Conservation (phyloP, 2,797 vertebrate species). For the Loriculus beryllinus region DNA sequence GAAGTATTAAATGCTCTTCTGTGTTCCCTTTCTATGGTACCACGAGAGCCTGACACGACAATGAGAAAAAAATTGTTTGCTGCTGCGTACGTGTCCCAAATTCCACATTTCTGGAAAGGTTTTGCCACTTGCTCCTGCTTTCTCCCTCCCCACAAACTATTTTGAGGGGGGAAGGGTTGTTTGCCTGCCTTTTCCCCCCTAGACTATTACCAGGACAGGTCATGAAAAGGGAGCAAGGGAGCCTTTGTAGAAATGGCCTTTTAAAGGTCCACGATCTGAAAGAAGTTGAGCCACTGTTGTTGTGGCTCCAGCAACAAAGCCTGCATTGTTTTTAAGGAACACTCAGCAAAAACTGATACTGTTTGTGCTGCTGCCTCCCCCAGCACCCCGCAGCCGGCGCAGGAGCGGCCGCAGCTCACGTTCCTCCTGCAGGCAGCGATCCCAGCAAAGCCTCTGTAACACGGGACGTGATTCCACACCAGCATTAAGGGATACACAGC, state of each 20-base stretch:
- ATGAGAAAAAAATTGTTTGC: not conserved
- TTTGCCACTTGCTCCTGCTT: not conserved
- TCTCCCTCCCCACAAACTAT: not conserved
- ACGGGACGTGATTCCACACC: not conserved
- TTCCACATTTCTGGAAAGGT: not conserved
- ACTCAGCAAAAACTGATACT: not conserved
- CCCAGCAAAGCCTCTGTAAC: not conserved
- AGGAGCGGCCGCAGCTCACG: not conserved
- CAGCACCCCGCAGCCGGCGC: not conserved
- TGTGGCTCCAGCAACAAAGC: conserved; percentile 38
- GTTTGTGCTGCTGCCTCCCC: not conserved
- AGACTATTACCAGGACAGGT: fast-evolving
- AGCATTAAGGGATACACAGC: not conserved
- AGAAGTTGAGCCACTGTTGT: not conserved
- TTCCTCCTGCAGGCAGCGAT: not conserved
- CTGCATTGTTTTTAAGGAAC: conserved; percentile 6
- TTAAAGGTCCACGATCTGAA: not conserved
- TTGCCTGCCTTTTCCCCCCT: not conserved
- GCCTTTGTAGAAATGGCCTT: not conserved
- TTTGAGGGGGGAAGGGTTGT: not conserved
- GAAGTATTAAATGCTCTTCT: not conserved
- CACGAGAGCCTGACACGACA: fast-evolving
- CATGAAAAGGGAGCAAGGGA: not conserved
- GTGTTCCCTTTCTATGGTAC: not conserved
- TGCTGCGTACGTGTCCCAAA: not conserved